Conservation (phyloP, 1,140 invertebrate species). For the Megathymus violae region DNA sequence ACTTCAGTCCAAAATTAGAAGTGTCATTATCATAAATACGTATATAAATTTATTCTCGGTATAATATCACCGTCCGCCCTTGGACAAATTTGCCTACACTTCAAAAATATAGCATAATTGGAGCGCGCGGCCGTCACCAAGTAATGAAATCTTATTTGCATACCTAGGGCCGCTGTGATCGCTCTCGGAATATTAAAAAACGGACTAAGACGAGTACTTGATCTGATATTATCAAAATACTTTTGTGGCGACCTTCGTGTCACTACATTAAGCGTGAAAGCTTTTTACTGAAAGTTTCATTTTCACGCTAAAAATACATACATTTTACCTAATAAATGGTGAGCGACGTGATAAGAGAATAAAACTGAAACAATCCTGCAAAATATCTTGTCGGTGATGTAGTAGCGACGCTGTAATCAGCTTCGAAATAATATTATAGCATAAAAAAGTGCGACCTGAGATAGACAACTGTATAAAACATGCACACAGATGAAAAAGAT, state of each 20-base stretch:
- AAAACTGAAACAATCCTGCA: neutral
- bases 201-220: slow-evolving; percentile 11
- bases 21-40: neutral
- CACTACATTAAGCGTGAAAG: slow-evolving; percentile 7
- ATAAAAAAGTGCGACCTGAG: too few species aligned
- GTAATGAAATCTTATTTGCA: slow-evolving; percentile 29
- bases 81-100: neutral
- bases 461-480: too few species aligned
- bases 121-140: neutral
- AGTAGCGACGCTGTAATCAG: too few species aligned
- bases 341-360: neutral
- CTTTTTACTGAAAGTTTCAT: slow-evolving; percentile 6
- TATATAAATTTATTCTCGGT: neutral
- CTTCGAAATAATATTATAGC: too few species aligned
- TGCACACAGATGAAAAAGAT: too few species aligned
- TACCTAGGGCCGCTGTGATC: slow-evolving; percentile 1
- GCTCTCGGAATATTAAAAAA: slow-evolving; percentile 19
- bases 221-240: slow-evolving; percentile 17
- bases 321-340: neutral
- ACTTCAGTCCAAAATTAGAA: neutral
- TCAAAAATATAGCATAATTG: slow-evolving; percentile 20
- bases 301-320: neutral
- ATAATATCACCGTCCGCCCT: neutral
- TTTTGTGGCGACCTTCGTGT: slow-evolving; percentile 10
- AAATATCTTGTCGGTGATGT: too few species aligned